Evolutionary conservation across 2,888 invertebrate species (phyloP).

Genomic region (Meliscaeva auricollis): DNA sequence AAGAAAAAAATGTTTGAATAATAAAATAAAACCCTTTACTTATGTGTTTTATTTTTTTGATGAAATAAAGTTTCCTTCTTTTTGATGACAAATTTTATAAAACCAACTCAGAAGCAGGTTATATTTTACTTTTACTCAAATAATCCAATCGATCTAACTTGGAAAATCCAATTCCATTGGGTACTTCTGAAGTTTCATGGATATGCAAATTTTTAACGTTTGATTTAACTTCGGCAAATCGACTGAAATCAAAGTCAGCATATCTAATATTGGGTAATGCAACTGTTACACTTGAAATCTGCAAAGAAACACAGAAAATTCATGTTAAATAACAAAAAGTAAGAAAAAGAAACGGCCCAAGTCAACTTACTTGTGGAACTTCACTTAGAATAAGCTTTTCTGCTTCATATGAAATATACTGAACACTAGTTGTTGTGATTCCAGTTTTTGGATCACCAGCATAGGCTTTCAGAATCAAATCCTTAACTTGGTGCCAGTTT

Average conservation of each 20-base stretch:
- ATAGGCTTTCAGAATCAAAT: conserved; percentile 69
- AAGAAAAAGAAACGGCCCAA: not conserved
- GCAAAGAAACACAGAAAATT: not conserved
- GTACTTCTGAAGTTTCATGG: conserved; percentile 50
- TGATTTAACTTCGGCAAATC: conserved; percentile 68
- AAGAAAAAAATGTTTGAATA: too few species aligned
- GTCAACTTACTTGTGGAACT: conserved; percentile 71
- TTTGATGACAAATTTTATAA: too few species aligned
- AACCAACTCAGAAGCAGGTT: too few species aligned
- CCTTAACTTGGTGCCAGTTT: conserved; percentile 74
- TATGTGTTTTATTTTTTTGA: too few species aligned
- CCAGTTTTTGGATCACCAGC: conserved; percentile 76
- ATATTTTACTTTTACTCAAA: conserved; percentile 34
- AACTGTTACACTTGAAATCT: conserved; percentile 74
- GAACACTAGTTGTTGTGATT: conserved; percentile 76
- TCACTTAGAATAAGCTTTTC: conserved; percentile 69
- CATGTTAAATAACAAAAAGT: not conserved
- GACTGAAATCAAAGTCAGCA: conserved; percentile 75
- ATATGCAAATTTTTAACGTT: conserved; percentile 68
- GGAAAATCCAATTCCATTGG: conserved; percentile 73
- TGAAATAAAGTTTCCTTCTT: too few species aligned
- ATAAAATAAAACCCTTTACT: too few species aligned
- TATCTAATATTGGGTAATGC: conserved; percentile 71
- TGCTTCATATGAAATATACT: conserved; percentile 70
- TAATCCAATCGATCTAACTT: conserved; percentile 72